Percentiles rank a stretch among this genome's conserved stretches.
Evolutionary conservation across 2,888 invertebrate species (phyloP).

Genomic region (Eremobia ochroleuca): DNA sequence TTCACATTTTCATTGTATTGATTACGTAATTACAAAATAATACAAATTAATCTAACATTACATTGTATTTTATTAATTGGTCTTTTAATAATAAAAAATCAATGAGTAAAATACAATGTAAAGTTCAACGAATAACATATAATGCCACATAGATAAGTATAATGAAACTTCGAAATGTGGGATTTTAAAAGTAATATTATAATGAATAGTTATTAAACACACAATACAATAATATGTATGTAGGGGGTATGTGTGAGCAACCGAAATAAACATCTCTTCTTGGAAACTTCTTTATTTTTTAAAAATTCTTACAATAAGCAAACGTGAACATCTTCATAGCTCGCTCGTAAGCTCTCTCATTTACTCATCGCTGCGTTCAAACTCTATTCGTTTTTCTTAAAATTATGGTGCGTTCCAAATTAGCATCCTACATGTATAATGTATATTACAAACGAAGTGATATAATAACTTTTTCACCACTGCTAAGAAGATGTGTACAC

Average conservation of each 20-base stretch:
- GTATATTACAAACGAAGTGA: not conserved
- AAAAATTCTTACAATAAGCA: no score
- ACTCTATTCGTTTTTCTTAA: no score
- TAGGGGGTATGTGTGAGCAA: no score
- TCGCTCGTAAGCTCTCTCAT: no score
- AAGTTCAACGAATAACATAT: no score
- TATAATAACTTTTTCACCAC: not conserved
- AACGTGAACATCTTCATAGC: no score
- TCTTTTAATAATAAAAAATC: constrained; percentile 24
- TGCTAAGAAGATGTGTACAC: not conserved
- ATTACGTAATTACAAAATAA: constrained; percentile 52
- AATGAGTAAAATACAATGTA: no score
- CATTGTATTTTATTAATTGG: constrained; percentile 24
- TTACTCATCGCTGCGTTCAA: no score
- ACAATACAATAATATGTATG: not conserved
- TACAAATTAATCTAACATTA: constrained; percentile 49
- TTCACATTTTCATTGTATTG: constrained; percentile 51
- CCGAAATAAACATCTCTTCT: no score
- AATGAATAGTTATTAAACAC: constrained; percentile 5
- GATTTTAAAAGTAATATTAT: not conserved
- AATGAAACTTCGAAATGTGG: constrained; percentile 28
- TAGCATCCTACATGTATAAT: no score
- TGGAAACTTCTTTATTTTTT: no score
- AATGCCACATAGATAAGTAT: constrained; percentile 5
- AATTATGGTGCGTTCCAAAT: no score